A percentile compares a stretch with the other conserved stretches of the same genome.
phyloP scores from a whole-genome alignment of 2,888 invertebrate species.

The Isoperla grammatica region DNA sequence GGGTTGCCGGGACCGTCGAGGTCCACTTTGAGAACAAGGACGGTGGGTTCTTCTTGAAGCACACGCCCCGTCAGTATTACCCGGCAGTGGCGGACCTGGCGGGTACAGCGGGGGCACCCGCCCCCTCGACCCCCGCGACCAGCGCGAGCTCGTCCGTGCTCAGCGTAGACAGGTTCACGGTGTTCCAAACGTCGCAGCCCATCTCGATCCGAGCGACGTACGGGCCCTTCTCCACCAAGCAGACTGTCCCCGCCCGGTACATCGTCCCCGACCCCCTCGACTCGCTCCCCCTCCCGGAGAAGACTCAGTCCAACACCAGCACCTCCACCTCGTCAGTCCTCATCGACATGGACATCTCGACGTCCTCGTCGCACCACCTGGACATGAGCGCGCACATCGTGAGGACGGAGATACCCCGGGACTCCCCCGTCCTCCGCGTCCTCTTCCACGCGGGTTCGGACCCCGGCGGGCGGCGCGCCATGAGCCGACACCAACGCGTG shows the following conservation, averaged over 20 bases:
- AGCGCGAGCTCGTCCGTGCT: slow-evolving; percentile 61
- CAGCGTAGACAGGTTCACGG: slow-evolving; percentile 83
- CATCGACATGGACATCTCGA: slow-evolving; percentile 30
- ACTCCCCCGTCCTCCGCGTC: slow-evolving; percentile 86
- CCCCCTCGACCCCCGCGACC: slow-evolving; percentile 39
- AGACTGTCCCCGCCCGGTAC: slow-evolving; percentile 82
- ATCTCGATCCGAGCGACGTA: slow-evolving; percentile 88
- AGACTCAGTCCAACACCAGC: slow-evolving; percentile 20
- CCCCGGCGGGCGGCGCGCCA: slow-evolving; percentile 66
- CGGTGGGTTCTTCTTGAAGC: slow-evolving; percentile 85
- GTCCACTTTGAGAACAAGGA: slow-evolving; percentile 90
- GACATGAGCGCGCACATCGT: slow-evolving; percentile 94
- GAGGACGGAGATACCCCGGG: slow-evolving; percentile 76
- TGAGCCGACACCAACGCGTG: slow-evolving; percentile 63
- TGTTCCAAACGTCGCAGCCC: slow-evolving; percentile 85
- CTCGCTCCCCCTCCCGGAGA: slow-evolving; percentile 35
- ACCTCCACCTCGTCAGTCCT: slow-evolving; percentile 21
- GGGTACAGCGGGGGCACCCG: slow-evolving; percentile 28
- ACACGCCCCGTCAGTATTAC: slow-evolving; percentile 66
- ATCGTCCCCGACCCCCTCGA: slow-evolving; percentile 72
- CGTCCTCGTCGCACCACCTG: slow-evolving; percentile 56
- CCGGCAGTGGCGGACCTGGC: slow-evolving; percentile 39
- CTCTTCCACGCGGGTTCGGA: slow-evolving; percentile 88
- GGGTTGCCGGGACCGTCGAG: slow-evolving; percentile 66
- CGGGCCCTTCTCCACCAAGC: slow-evolving; percentile 92